Percentiles rank a stretch among this genome's conserved stretches.
Conservation (phyloP, 2,113 vertebrate genomes). For the Dipodomys merriami region DNA sequence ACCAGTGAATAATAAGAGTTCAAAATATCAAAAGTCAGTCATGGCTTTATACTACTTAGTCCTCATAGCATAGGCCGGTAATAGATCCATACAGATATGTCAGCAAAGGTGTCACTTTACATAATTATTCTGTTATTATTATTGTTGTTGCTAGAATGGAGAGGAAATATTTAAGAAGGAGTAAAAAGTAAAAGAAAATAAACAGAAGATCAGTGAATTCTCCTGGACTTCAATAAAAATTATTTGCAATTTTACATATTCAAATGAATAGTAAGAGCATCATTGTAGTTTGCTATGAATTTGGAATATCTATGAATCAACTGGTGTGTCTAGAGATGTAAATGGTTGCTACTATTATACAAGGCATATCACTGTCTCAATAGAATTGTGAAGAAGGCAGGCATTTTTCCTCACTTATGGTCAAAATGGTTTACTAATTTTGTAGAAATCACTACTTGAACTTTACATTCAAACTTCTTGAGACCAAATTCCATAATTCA, state of each 20-base stretch:
- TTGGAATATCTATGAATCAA: neutral
- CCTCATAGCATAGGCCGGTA: neutral
- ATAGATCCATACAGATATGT: constrained; percentile 23
- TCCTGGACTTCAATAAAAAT: neutral
- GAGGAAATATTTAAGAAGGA: constrained; percentile 7
- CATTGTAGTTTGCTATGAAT: neutral
- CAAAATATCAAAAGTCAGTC: too few relatives aligned
- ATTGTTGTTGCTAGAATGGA: neutral
- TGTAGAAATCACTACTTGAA: neutral
- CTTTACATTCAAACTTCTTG: neutral
- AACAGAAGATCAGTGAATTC: neutral
- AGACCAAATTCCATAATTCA: constrained; percentile 6
- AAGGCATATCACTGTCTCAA: neutral
- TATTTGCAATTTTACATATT: neutral
- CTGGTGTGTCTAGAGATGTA: neutral
- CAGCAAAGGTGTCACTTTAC: constrained; percentile 28
- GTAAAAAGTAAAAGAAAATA: neutral
- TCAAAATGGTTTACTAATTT: constrained; percentile 12
- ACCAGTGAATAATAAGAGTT: constrained; percentile 11
- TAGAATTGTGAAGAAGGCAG: neutral
- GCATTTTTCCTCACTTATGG: neutral
- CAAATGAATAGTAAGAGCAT: neutral
- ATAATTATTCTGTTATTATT: constrained; percentile 1
- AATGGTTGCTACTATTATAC: neutral
- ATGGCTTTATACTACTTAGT: constrained; percentile 31